Evolutionary conservation across 2,888 invertebrate species (phyloP).

Genomic region (Drosophila kanekoi): DNA sequence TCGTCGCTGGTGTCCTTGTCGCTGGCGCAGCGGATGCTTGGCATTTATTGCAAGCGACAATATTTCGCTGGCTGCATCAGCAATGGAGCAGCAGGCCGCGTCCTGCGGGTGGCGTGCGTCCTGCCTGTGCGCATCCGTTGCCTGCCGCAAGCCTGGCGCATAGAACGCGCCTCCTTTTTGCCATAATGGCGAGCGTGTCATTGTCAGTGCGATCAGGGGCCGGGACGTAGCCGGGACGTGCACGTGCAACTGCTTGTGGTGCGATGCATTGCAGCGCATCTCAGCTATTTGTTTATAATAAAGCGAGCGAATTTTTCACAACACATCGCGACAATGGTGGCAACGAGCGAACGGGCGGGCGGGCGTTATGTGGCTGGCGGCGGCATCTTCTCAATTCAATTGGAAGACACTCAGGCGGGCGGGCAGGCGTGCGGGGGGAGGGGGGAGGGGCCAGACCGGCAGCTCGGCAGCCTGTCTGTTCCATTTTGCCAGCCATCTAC

Average conservation of each 20-base stretch:
- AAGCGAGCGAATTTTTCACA: conserved; percentile 62
- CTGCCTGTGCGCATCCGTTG: conserved; percentile 49
- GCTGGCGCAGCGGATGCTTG: conserved; percentile 76
- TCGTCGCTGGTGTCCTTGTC: conserved; percentile 49
- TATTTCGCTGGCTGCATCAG: conserved; percentile 67
- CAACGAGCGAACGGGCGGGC: conserved; percentile 14
- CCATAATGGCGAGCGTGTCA: conserved; percentile 54
- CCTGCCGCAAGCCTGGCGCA: conserved; percentile 40
- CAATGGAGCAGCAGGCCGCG: conserved; percentile 24
- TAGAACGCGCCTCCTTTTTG: conserved; percentile 33
- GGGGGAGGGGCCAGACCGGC: background rate
- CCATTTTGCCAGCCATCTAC: conserved; percentile 19
- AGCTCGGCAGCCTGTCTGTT: background rate
- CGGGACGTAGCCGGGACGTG: background rate
- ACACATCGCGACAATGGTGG: conserved; percentile 58
- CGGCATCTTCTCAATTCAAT: too few species aligned
- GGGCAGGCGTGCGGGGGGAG: conserved; percentile 1
- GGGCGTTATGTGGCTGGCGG: background rate
- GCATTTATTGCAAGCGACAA: conserved; percentile 81
- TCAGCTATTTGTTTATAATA: conserved; percentile 72
- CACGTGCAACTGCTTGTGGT: background rate
- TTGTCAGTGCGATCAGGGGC: conserved; percentile 40
- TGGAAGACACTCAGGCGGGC: conserved; percentile 1
- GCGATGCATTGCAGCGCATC: conserved; percentile 25
- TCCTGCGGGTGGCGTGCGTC: conserved; percentile 34